Conservation (phyloP, 2,113 vertebrate genomes). For the Eurypyga helias region DNA sequence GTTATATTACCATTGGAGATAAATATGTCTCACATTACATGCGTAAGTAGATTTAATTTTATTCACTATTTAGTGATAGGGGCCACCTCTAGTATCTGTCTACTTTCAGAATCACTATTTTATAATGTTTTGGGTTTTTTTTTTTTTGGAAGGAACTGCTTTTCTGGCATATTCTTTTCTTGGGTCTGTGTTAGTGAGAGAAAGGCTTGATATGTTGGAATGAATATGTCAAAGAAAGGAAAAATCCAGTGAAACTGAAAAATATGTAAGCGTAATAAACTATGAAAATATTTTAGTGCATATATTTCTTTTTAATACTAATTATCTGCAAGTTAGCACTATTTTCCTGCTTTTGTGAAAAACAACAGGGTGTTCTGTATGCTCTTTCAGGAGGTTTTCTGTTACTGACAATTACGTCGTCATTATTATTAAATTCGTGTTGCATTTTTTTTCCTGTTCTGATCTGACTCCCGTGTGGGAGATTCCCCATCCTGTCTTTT, state of each 20-base stretch:
- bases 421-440: neutral
- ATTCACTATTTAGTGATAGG: neutral
- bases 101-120: neutral
- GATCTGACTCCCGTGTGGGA: neutral
- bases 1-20: constrained; percentile 85
- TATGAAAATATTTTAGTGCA: neutral
- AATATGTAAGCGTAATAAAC: neutral
- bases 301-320: neutral
- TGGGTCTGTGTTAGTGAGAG: neutral
- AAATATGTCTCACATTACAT: constrained; percentile 76
- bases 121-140: accelerated
- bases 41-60: constrained; percentile 68
- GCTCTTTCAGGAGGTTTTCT: neutral
- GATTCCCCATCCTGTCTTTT: neutral
- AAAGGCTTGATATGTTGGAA: neutral
- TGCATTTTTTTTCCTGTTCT: neutral
- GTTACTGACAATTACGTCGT: neutral
- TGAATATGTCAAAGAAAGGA: neutral
- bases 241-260: neutral
- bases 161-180: neutral
- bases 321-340: neutral
- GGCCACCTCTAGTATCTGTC: neutral
- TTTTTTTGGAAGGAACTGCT: neutral
- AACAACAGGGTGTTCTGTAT: neutral
- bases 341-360: neutral